phyloP scores from a whole-genome alignment of 2,797 vertebrate genomes.

The Enteromius mattozi region DNA sequence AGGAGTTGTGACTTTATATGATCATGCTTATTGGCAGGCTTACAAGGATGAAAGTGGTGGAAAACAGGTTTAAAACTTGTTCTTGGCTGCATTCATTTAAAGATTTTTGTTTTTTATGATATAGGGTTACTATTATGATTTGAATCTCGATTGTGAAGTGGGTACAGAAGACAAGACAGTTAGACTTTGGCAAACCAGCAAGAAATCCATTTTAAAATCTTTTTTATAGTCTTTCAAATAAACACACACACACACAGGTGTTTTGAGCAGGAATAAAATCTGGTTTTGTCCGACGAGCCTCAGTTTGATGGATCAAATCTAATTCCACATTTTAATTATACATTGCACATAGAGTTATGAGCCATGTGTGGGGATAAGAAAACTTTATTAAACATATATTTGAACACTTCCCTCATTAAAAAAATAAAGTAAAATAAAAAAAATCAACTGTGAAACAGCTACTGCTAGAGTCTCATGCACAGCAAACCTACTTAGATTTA shows the following conservation, averaged over 20 bases:
- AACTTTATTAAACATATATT: not conserved
- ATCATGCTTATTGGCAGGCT: not conserved
- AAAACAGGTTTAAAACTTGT: constrained; percentile 16
- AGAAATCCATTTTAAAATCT: not conserved
- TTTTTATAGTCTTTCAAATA: not conserved
- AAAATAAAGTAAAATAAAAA: not conserved
- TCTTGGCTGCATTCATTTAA: not conserved
- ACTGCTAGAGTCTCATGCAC: not conserved
- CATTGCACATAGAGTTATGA: not conserved
- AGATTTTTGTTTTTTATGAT: not conserved
- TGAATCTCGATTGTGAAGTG: not conserved
- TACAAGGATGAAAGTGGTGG: constrained; percentile 4
- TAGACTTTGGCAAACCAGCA: not conserved
- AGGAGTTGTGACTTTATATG: constrained; percentile 20
- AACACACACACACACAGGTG: not conserved
- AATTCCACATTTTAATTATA: not conserved
- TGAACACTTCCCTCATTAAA: not conserved
- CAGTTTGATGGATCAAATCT: not conserved
- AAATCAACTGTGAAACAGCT: not conserved
- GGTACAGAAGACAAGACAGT: not conserved
- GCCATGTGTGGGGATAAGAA: not conserved
- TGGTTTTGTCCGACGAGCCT: no score
- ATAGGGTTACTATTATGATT: not conserved
- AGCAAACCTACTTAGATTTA: not conserved
- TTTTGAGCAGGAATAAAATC: not conserved